A percentile compares a stretch with the other conserved stretches of the same genome.
Evolutionary conservation across 2,113 vertebrate species (phyloP).

Genomic region (Anguilla rostrata): DNA sequence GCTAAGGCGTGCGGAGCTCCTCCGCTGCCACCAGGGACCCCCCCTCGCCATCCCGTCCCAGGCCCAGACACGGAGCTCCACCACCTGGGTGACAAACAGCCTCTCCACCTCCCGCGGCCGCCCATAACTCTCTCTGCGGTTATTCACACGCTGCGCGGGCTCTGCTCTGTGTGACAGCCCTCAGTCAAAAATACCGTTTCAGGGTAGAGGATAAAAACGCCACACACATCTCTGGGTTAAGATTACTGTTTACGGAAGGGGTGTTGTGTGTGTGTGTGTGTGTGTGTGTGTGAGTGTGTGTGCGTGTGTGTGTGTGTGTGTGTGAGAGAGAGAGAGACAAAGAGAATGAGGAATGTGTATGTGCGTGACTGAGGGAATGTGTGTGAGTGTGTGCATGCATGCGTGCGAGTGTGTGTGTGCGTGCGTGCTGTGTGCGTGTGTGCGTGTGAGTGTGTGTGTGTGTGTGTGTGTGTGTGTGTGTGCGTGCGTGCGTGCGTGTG

Average conservation of each 20-base stretch:
- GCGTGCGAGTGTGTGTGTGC: no score
- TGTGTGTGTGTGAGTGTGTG: no score
- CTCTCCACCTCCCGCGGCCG: background rate
- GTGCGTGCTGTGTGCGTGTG: no score
- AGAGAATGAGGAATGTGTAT: no score
- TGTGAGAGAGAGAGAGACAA: no score
- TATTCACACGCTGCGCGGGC: constrained; percentile 1
- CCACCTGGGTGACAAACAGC: background rate
- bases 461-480: no score
- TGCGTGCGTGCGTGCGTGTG: background rate
- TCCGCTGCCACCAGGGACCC: background rate
- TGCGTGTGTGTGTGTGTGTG: no score
- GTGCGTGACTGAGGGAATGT: no score
- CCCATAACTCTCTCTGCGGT: background rate
- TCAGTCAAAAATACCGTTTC: background rate
- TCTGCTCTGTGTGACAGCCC: background rate
- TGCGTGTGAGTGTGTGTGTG: background rate
- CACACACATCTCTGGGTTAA: no score
- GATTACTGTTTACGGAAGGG: no score
- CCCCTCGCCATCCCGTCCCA: background rate
- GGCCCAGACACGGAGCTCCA: background rate
- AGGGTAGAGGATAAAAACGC: background rate
- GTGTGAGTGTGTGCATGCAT: no score
- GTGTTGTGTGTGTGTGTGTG: no score
- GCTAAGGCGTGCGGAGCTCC: constrained; percentile 23